phyloP scores from a whole-genome alignment of 2,888 invertebrate genomes.

The Steinernema hermaphroditum region DNA sequence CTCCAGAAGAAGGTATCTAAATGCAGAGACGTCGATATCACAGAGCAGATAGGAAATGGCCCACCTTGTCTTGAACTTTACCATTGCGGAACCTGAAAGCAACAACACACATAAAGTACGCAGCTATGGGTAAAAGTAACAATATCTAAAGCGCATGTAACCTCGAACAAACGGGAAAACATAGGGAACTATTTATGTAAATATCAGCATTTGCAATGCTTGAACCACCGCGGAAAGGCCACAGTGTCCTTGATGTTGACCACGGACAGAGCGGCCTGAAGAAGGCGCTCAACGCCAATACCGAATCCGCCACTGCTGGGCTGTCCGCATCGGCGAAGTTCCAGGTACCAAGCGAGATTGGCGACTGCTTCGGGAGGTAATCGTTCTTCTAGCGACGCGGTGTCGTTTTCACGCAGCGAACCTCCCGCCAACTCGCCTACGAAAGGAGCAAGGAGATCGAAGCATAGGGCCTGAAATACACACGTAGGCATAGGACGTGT shows the following conservation, averaged over 20 bases:
- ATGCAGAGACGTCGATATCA: neutral
- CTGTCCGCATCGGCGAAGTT: conserved; percentile 78
- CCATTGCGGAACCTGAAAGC: neutral
- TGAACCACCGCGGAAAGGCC: conserved; percentile 89
- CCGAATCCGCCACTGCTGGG: conserved; percentile 92
- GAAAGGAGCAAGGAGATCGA: conserved; percentile 84
- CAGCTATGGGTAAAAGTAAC: neutral
- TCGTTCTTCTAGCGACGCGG: neutral
- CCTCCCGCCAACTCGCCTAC: conserved; percentile 95
- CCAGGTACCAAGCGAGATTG: conserved; percentile 60
- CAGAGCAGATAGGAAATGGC: neutral
- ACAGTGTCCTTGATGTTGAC: conserved; percentile 89
- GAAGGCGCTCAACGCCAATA: conserved; percentile 88
- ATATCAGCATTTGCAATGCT: conserved; percentile 52
- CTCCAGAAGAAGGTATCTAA: conserved; percentile 35
- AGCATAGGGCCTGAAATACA: conserved; percentile 68
- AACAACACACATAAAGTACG: neutral
- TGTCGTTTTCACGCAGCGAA: conserved; percentile 75
- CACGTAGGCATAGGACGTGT: too few species aligned
- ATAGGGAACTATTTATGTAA: neutral
- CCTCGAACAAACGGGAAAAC: neutral
- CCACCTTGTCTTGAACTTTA: conserved; percentile 22
- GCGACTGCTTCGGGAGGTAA: neutral
- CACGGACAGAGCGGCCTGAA: conserved; percentile 76
- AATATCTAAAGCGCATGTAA: neutral